A percentile compares a stretch with the other conserved stretches of the same genome.
Conservation (phyloP, 2,888 invertebrate species). For the Steinernema hermaphroditum region DNA sequence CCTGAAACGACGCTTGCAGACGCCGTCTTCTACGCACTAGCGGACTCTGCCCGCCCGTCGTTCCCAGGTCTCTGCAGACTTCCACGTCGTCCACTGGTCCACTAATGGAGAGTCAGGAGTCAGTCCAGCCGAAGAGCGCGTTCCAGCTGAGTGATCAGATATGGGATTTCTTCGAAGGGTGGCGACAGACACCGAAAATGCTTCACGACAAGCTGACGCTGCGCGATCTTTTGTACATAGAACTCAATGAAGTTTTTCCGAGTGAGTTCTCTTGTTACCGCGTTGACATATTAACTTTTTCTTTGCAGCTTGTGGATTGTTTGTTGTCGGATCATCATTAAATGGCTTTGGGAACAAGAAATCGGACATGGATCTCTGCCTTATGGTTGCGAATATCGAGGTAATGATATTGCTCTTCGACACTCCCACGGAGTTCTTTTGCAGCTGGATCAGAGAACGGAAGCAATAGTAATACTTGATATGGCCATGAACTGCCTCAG, state of each 20-base stretch:
- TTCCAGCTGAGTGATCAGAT: slow-evolving; percentile 63
- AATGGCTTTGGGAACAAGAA: slow-evolving; percentile 88
- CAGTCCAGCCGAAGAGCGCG: too few species aligned
- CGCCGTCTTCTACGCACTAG: too few species aligned
- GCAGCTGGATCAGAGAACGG: slow-evolving; percentile 77
- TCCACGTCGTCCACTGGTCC: too few species aligned
- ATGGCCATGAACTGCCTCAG: slow-evolving; percentile 50
- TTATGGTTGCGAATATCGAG: slow-evolving; percentile 77
- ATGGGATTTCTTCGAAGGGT: slow-evolving; percentile 58
- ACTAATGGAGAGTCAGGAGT: too few species aligned
- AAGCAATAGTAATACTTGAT: slow-evolving; percentile 72
- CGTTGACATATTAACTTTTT: background rate
- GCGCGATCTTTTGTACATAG: slow-evolving; percentile 62
- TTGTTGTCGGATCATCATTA: slow-evolving; percentile 94
- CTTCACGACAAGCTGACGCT: slow-evolving; percentile 57
- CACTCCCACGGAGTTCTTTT: too few species aligned
- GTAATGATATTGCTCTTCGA: too few species aligned
- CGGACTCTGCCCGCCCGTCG: too few species aligned
- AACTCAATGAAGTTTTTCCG: slow-evolving; percentile 60
- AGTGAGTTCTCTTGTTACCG: slow-evolving; percentile 35
- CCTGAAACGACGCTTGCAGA: too few species aligned
- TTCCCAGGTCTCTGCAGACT: too few species aligned
- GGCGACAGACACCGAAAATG: slow-evolving; percentile 54
- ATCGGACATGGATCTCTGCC: slow-evolving; percentile 95
- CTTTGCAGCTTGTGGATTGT: slow-evolving; percentile 71